Conservation (phyloP, 2,113 vertebrate species). For the Vulpes vulpes region DNA sequence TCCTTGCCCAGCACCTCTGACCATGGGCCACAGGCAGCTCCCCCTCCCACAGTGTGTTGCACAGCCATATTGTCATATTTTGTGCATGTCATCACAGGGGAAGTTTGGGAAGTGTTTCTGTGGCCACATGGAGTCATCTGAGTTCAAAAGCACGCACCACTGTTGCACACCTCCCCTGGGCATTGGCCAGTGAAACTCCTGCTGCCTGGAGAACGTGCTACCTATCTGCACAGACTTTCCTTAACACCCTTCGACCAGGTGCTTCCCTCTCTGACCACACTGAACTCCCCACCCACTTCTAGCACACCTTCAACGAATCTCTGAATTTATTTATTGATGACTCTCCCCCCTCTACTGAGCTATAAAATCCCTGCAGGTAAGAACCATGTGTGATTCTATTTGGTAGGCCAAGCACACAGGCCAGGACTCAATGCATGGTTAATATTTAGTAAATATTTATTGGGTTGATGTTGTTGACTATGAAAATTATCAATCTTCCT, state of each 20-base stretch:
- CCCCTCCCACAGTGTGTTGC: background rate
- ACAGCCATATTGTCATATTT: background rate
- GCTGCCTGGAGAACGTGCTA: fast-evolving
- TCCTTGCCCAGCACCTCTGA: no score
- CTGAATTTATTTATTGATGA: background rate
- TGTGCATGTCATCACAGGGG: background rate
- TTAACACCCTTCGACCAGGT: background rate
- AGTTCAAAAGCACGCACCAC: fast-evolving
- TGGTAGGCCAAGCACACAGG: no score
- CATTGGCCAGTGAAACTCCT: background rate
- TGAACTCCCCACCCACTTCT: background rate
- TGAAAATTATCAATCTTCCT: background rate
- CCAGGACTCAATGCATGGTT: background rate
- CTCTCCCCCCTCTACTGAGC: background rate
- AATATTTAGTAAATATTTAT: background rate
- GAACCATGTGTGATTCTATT: background rate
- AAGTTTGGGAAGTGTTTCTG: background rate
- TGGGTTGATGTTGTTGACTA: background rate
- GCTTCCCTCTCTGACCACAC: background rate
- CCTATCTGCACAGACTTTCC: background rate
- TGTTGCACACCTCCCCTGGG: no score
- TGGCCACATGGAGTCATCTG: background rate
- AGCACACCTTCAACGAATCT: background rate
- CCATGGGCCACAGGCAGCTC: background rate
- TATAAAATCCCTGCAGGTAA: background rate